Evolutionary conservation across 2,797 vertebrate species (phyloP), one percentile per base, ranked within the genome.

Genomic region (Platyrinchus mystaceus): DNA sequence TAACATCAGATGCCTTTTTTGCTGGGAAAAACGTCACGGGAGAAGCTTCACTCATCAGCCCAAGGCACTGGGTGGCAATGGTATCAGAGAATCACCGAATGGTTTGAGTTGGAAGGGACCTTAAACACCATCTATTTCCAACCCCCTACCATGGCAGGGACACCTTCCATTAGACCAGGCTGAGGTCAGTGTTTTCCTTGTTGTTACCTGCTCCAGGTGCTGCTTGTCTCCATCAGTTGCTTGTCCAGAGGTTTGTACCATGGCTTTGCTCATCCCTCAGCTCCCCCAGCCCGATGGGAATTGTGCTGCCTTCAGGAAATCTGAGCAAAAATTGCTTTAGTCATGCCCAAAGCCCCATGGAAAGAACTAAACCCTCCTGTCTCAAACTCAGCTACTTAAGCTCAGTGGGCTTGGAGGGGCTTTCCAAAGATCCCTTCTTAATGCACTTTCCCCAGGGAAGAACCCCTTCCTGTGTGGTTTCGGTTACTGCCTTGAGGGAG

Each of bases 41-140:
- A 79, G 50, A 66, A 64, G 7, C 34, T 14, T 68, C 46, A 24
- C 23, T 9, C 14, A 3, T 3, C 46, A 76, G 44, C 68, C 27
- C 76, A 21, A 77, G 19, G 13, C 63, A 43, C n/a, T n/a, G 53
- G 36, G 66, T 49, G 30, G 43, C 24, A 36, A 21, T 26, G 1
- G 0, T 46, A 27, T 43, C 16, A 37, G 0, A 12, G 47, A 43
- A 18, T 28, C 56, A 20, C 5, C 3, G 43, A n/a, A n/a, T 37
- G 49, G 32, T 56, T 74, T 67, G 53, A 53, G 60, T 21, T 36
- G 32, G 41, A 55, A 49, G 26, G 34, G 32, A 24, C 23, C 47
- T n/a, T 27, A 12, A 49, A 55, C 13, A 30, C 7, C 47, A 23
- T 3, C 55, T 43, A 23, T 49, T 26, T 18, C 39, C 52, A 44